Evolutionary conservation across 2,113 vertebrate genomes (phyloP), one percentile per base, ranked within the genome.

Genomic region (Mus musculus): DNA sequence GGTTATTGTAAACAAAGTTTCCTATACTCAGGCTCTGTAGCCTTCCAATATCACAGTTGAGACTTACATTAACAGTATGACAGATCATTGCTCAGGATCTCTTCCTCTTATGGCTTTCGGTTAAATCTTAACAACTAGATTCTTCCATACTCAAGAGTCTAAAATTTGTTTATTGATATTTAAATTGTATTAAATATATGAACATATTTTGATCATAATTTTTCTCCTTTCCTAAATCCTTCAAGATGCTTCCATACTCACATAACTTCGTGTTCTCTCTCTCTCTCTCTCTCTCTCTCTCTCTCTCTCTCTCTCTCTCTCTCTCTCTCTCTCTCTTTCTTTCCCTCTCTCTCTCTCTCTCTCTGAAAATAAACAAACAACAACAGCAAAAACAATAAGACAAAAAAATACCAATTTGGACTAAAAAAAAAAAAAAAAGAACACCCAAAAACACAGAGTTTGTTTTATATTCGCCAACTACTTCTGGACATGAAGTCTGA

Each of bases 121-220:
- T 22, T 71, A 8, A 91, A 72, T 1, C 2, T 82, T 0, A 20
- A 67, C 10, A 86, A 61, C 7, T 9, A 72, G 42, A 85, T 36
- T 78, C 42, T 93, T 49, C 46, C 8, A 90, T 91, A 89, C 11
- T 90, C 7, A 42, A 9, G 46, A 95, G 89, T 88, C 76, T 54
- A 80, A 65, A 52, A 24, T 59, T 22, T 22, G 36, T 59, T 59
- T 59, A 36, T 56, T n/a, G n/a, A 59, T 20, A 59, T 81, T n/a
- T 56, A 69, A 13, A 69, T 33, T 69, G 65, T 33, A 69, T 69
- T 14, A 69, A 30, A 33, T 67, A 30, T 69, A 4, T 69, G 11
- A 33, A 24, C 52, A 81, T 81, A n/a, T 59, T 81, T 59, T 81
- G 33, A 36, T 81, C 33, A 13, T 81, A 59, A 7, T 56, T 19